A percentile compares a stretch with the other conserved stretches of the same genome.
Evolutionary conservation across 2,113 vertebrate species (phyloP).

Genomic region (Callorhinus ursinus): DNA sequence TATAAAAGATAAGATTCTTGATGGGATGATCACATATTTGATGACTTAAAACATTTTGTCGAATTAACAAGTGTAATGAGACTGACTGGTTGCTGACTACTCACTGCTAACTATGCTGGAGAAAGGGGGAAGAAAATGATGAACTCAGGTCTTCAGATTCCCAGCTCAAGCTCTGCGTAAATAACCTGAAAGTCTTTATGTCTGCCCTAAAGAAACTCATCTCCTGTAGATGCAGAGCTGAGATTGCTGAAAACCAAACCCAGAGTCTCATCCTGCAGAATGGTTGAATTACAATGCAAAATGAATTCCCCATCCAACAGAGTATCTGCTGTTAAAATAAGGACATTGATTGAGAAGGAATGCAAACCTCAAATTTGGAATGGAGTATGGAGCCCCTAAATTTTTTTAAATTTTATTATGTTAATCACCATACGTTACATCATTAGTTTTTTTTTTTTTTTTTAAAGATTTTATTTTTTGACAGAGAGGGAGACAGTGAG

Average conservation of each 20-base stretch:
- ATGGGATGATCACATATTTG: background rate
- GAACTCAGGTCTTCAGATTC: background rate
- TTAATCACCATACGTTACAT: too few species aligned
- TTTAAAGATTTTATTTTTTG: too few species aligned
- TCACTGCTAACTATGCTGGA: background rate
- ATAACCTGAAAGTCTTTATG: background rate
- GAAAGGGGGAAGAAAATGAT: background rate
- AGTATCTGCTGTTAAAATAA: background rate
- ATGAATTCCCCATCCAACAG: background rate
- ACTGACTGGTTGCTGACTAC: background rate
- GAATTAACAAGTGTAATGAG: slow-evolving; percentile 14
- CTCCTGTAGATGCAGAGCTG: background rate
- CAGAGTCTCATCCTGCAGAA: background rate
- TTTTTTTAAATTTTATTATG: background rate
- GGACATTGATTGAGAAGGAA: background rate
- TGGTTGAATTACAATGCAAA: background rate
- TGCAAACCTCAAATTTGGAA: background rate
- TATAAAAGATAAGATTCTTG: background rate
- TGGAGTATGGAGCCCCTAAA: background rate
- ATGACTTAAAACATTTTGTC: background rate
- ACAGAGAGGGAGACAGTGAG: too few species aligned
- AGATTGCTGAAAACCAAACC: background rate
- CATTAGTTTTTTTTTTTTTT: too few species aligned
- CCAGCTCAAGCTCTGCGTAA: background rate
- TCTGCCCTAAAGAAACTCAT: background rate